Conservation (phyloP, 2,797 vertebrate species). For the Heterohyrax brucei region DNA sequence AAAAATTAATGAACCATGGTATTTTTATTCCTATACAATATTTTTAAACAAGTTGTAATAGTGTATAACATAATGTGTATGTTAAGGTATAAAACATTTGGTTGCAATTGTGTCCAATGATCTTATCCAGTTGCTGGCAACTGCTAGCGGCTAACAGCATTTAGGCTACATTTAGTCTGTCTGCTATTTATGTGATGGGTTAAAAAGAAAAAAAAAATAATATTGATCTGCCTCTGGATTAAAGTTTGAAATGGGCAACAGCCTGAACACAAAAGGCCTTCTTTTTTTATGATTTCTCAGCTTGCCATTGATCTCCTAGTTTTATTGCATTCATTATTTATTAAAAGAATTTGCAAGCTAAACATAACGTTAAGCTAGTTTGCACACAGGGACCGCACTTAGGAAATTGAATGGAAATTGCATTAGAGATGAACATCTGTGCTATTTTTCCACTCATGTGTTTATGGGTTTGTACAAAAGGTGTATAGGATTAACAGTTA, state of each 20-base stretch:
- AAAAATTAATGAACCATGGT: slow-evolving; percentile 65
- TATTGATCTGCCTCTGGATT: slow-evolving; percentile 92
- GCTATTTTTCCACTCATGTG: slow-evolving; percentile 94
- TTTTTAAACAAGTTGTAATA: slow-evolving; percentile 72
- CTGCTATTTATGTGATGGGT: slow-evolving; percentile 89
- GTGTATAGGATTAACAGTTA: slow-evolving; percentile 93
- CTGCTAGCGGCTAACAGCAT: slow-evolving; percentile 88
- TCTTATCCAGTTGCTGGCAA: slow-evolving; percentile 90
- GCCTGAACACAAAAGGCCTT: slow-evolving; percentile 91
- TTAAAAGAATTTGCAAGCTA: slow-evolving; percentile 97
- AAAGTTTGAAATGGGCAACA: slow-evolving; percentile 93
- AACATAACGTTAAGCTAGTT: slow-evolving; percentile 96
- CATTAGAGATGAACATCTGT: slow-evolving; percentile 98
- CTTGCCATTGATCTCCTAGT: slow-evolving; percentile 95
- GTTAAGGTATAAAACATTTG: slow-evolving; percentile 86
- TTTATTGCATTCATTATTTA: slow-evolving; percentile 97
- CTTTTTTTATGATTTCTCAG: slow-evolving; percentile 94
- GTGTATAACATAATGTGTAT: slow-evolving; percentile 70
- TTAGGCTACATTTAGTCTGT: slow-evolving; percentile 89
- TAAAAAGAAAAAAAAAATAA: slow-evolving; percentile 91
- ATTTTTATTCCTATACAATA: slow-evolving; percentile 69
- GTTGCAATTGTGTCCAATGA: slow-evolving; percentile 80
- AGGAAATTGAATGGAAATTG: slow-evolving; percentile 98
- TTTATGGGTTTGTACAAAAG: slow-evolving; percentile 93
- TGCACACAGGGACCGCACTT: slow-evolving; percentile 96